phyloP scores from a whole-genome alignment of 2,888 invertebrate genomes.

The Drosophila imparisetae region DNA sequence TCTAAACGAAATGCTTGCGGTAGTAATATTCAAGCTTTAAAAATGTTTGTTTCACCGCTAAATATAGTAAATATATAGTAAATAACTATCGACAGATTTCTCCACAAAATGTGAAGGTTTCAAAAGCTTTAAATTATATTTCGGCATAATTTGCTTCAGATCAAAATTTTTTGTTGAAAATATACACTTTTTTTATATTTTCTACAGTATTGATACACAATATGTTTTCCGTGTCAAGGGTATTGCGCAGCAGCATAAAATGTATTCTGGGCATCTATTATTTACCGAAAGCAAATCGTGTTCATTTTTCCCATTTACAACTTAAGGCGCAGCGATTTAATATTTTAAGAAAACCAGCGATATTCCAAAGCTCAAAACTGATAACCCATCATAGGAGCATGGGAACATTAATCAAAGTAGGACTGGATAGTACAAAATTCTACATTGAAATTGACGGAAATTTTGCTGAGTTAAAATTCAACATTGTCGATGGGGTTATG shows the following conservation, averaged over 20 bases:
- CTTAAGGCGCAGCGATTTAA: not conserved
- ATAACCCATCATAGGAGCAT: constrained; percentile 8
- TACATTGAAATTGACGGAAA: constrained; percentile 20
- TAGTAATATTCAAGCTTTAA: not conserved
- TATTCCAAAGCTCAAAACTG: not conserved
- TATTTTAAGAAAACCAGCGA: not conserved
- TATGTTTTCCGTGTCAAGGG: constrained; percentile 27
- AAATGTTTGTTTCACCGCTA: not conserved
- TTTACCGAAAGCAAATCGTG: not conserved
- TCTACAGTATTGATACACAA: not conserved
- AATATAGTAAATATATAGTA: too few relatives aligned
- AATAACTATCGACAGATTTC: not conserved
- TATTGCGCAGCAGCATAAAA: constrained; percentile 6
- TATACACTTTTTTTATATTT: not conserved
- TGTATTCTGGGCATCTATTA: not conserved
- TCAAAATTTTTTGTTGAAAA: too few relatives aligned
- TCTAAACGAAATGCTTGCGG: not conserved
- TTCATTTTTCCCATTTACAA: not conserved
- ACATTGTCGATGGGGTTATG: constrained; percentile 36
- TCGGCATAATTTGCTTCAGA: not conserved
- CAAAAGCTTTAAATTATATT: not conserved
- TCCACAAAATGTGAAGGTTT: not conserved
- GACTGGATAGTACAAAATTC: constrained; percentile 17
- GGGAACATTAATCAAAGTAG: constrained; percentile 6
- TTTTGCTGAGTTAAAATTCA: constrained; percentile 24